These are phyloP conservation scores for Eristalinus aeneus DNA, from an alignment of 2,888 invertebrate species.

Conservation along the genomic window DNA sequence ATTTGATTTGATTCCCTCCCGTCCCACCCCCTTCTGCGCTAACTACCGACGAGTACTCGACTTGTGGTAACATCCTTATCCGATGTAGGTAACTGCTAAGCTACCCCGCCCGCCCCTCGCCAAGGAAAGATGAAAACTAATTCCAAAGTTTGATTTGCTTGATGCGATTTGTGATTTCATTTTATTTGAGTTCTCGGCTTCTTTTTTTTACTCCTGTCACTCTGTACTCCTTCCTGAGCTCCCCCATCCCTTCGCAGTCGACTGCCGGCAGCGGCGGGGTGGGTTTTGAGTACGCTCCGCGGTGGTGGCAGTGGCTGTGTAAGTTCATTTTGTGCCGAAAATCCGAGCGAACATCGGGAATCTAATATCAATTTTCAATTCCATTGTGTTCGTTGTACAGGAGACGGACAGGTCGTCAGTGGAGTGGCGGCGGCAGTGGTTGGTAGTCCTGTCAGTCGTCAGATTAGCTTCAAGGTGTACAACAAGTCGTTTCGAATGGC, in stretches of 20 bases:
- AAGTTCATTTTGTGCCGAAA: conserved; percentile 53
- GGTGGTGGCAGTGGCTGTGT: not conserved
- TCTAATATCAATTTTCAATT: conserved; percentile 70
- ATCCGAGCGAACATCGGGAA: conserved; percentile 59
- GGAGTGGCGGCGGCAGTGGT: not conserved
- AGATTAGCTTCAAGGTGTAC: conserved; percentile 67
- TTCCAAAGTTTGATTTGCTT: conserved; percentile 71
- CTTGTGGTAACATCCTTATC: conserved; percentile 20
- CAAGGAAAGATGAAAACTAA: conserved; percentile 55
- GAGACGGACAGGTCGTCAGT: not conserved
- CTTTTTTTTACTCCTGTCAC: not conserved
- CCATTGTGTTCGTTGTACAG: conserved; percentile 35
- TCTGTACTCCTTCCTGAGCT: not conserved
- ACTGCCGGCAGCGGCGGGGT: conserved; percentile 4
- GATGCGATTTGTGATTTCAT: conserved; percentile 68
- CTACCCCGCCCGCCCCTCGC: not conserved
- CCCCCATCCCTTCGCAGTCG: conserved; percentile 35
- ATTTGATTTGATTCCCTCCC: conserved; percentile 48
- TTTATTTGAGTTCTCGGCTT: conserved; percentile 27
- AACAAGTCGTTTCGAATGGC: conserved; percentile 57
- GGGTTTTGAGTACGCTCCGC: not conserved
- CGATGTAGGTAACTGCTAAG: not conserved
- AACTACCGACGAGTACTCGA: conserved; percentile 31
- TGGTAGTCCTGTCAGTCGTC: conserved; percentile 56
- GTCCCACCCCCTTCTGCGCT: not conserved